Base-by-base conservation (phyloP, 2,113 vertebrate genomes). In the Saguinus imperator region DNA sequence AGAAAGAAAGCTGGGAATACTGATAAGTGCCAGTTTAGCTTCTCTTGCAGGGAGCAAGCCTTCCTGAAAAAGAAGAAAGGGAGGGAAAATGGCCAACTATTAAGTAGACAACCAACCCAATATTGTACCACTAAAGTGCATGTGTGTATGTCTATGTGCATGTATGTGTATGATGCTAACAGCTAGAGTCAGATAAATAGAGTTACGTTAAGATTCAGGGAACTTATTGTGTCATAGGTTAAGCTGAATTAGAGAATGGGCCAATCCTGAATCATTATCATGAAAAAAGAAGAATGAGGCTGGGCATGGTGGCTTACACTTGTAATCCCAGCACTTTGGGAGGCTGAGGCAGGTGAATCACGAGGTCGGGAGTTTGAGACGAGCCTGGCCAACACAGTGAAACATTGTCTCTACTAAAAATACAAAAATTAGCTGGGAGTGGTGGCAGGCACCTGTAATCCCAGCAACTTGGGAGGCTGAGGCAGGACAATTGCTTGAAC, bases 141-240 rank as follows among this genome's bases (percentile, higher is more conserved):
- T 9, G 14, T 7, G 1, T 1, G 1, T 77, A 14, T 58, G 57
- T 48, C 20, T 16, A 0, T 43, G 21, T 23, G 6, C 48, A 25
- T 52, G 35, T 11, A 1, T 27, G 12, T 40, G 6, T 32, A 21
- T 61, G 37, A 72, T 52, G n/a, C 88, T n/a, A 81, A 87, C 10
- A 85, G 35, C 32, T 61, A 95, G 84, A 86, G 32, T 29, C 20
- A 8, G 8, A 48, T 35, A 88, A 29, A n/a, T 0, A 17, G 10
- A 91, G 18, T n/a, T 80, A 73, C 21, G 13, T 93, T 81, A 55
- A 77, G 21, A 64, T 66, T 87, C 37, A 73, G 18, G 21, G 52
- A 88, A 12, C 10, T 29, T 32, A 32, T 32, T 29, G 4, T 29
- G 17, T 50, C 40, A 82, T 23, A 77, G 3, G 23, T 45, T 57